Evolutionary conservation across 2,888 invertebrate genomes (phyloP).

Genomic region (Eupithecia insigniata): DNA sequence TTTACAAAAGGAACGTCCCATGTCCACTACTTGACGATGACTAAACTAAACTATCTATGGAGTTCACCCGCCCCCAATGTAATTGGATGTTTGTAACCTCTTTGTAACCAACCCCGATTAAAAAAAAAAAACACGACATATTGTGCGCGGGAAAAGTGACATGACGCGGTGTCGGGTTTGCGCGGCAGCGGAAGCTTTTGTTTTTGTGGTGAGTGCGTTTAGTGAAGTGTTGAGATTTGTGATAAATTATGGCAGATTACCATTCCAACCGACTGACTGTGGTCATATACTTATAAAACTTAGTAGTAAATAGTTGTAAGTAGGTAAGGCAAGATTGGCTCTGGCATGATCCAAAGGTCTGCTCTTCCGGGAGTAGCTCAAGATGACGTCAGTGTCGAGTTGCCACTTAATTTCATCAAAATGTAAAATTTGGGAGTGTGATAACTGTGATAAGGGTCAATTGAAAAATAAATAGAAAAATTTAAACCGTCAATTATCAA

Average conservation of each 20-base stretch:
- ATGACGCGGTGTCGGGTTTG: constrained; percentile 70
- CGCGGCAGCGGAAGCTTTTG: constrained; percentile 65
- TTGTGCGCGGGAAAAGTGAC: constrained; percentile 80
- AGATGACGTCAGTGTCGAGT: no score
- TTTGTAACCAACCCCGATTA: constrained; percentile 82
- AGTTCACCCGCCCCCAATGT: constrained; percentile 76
- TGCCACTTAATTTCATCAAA: no score
- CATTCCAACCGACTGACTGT: not conserved
- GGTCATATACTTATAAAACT: not conserved
- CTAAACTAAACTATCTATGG: constrained; percentile 74
- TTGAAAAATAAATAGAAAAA: no score
- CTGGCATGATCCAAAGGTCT: no score
- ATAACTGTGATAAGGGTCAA: no score
- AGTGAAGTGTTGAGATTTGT: constrained; percentile 73
- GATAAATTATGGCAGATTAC: constrained; percentile 52
- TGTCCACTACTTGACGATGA: constrained; percentile 71
- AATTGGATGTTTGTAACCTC: constrained; percentile 84
- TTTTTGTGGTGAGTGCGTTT: constrained; percentile 77
- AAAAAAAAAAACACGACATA: constrained; percentile 82
- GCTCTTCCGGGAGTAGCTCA: no score
- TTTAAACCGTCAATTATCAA: no score
- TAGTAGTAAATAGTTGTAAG: not conserved
- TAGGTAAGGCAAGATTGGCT: not conserved
- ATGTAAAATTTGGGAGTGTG: no score
- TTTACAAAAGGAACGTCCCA: constrained; percentile 60